These are phyloP conservation scores for Gerris buenoi DNA, from an alignment of 1,140 invertebrate species.

Conservation along the genomic window DNA sequence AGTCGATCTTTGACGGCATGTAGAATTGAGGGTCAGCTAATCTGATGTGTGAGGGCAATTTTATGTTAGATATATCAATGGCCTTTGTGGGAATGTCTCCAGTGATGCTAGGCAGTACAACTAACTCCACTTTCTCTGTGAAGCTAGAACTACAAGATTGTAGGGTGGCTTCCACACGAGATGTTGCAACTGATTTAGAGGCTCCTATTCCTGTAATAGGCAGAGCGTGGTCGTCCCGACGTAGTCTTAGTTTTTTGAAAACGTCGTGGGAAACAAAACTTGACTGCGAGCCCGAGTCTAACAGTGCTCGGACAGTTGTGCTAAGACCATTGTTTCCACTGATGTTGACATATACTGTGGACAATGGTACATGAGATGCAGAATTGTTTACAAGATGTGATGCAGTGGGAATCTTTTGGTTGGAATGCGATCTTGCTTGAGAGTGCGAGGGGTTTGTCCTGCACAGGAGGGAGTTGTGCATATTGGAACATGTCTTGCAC, in stretches of 20 bases:
- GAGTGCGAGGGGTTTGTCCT: background rate
- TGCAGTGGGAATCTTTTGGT: background rate
- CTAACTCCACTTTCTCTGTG: background rate
- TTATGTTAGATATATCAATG: background rate
- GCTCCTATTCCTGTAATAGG: background rate
- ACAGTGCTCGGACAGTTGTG: background rate
- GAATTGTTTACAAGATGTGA: background rate
- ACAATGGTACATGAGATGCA: background rate
- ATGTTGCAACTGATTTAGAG: background rate
- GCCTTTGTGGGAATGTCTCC: background rate
- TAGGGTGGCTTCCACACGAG: background rate
- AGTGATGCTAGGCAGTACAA: background rate
- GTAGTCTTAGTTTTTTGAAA: background rate
- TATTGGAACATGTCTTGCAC: background rate
- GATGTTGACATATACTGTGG: background rate
- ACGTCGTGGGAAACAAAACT: background rate
- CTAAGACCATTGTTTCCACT: background rate
- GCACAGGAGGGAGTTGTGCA: background rate
- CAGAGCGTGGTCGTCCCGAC: background rate
- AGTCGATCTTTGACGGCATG: background rate
- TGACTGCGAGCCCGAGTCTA: background rate
- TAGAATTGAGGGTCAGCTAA: background rate
- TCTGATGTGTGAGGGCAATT: background rate
- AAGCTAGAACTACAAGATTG: background rate
- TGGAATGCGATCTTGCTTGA: background rate